Percentiles rank a stretch among this genome's conserved stretches.
Evolutionary conservation across 2,113 vertebrate species (phyloP).

Genomic region (Lipotes vexillifer): DNA sequence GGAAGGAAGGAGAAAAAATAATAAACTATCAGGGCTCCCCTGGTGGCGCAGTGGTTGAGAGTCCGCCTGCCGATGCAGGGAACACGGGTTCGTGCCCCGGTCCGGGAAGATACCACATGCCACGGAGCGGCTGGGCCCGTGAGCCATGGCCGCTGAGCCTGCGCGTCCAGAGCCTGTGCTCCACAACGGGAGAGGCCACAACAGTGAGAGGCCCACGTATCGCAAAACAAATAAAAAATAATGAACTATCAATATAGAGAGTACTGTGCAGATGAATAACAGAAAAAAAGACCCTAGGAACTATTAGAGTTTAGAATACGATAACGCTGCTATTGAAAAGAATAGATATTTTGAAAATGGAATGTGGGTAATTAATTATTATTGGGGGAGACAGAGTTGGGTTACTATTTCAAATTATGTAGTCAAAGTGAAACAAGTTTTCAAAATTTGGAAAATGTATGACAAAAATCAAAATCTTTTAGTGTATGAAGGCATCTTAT

Average conservation of each 20-base stretch:
- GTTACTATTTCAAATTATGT: background rate
- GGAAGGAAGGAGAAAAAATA: background rate
- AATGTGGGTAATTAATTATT: background rate
- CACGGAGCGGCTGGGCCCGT: no score
- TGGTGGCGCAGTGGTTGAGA: no score
- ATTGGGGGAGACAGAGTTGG: background rate
- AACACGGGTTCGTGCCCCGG: no score
- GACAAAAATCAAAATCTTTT: background rate
- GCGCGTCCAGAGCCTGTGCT: no score
- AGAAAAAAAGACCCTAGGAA: background rate
- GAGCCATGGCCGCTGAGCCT: no score
- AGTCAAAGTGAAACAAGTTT: background rate
- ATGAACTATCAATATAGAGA: background rate
- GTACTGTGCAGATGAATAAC: background rate
- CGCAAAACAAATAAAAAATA: no score
- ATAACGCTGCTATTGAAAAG: background rate
- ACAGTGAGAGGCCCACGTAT: no score
- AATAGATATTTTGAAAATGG: background rate
- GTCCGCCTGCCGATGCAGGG: no score
- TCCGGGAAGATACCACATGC: no score
- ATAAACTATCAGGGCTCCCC: background rate
- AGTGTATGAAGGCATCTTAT: background rate
- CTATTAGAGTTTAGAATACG: background rate
- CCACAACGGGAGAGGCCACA: no score
- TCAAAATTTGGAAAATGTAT: background rate